Base-by-base conservation (phyloP, 2,888 invertebrate genomes). In the Protonemura montana region DNA sequence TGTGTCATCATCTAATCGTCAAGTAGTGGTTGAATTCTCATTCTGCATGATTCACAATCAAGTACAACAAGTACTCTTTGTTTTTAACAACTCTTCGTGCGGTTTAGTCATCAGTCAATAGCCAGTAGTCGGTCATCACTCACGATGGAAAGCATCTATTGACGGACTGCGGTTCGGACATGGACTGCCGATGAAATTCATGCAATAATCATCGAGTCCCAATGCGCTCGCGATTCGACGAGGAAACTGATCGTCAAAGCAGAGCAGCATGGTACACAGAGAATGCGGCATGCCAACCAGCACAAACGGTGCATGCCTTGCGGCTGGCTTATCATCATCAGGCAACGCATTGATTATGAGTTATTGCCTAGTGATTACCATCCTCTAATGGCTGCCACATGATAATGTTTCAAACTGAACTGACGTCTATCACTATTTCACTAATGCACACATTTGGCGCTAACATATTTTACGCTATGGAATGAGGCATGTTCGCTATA, bases 181-280 rank as follows among this genome's bases (percentile, higher is more conserved):
- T 59, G 59, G 16, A 2, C 59, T 59, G 6, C 13, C 59, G 6
- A 2, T 59, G 16, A 3, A 13, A 2, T 59, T 3, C 3, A 59
- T 59, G 59, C 59, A 59, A 59, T 59, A 59, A 59, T 59, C 59
- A 59, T 59, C 3, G 59, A 59, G 59, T 59, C 59, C 59, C 59
- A 21, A 21, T 10, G 16, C 59, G 21, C 21, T 59, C 59, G 59
- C 21, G 59, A 59, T 2, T 59, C 59, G 16, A 59, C 59, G 59
- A 41, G 41, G 59, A 13, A 59, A 21, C 59, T 13, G 13, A 59
- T 59, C 35, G 35, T 6, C 5, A 35, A 35, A 59, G 59, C 59
- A 59, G 59, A 59, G 7, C 59, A 59, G 59, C 59, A 10, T 3
- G 35, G n/a, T n/a, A n/a, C 41, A 41, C 41, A 59, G 2, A 10